Evolutionary conservation across 2,113 vertebrate species (phyloP), one percentile per base, ranked within the genome.

Genomic region (Rana temporaria): DNA sequence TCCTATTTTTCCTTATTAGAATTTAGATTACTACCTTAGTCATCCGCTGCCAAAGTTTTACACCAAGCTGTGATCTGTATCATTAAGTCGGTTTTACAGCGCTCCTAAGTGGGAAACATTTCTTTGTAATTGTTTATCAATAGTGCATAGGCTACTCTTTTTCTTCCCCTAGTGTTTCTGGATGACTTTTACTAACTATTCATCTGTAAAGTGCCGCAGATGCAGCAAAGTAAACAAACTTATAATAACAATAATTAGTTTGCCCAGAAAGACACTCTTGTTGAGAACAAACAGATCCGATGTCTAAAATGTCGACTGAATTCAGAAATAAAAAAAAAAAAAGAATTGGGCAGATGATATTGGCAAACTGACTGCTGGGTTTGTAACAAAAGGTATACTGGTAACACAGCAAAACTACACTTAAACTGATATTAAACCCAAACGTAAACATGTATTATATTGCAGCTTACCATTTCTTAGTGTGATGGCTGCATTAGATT

Each of bases 181-280:
- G 42, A 48, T 48, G 42, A 48, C 42, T 48, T 48, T 48, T 48
- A 48, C 42, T 14, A 48, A 48, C 42, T 48, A 48, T 48, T 48
- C 42, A 48, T 24, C 24, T 52, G 38, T 15, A 9, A 34, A 48
- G 38, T 15, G 4, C 16, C 34, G 6, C 14, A 53, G 20, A 52
- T 8, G 24, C 42, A 53, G 48, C 52, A 53, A 24, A 22, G 20
- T n/a, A 22, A 53, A 70, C 24, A 53, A 70, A 70, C 6, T 15
- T 24, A 6, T 53, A 70, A 70, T 70, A 24, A 53, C 42, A 53
- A 53, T 70, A 70, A 70, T 70, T 70, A 26, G n/a, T 70, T 20
- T 26, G 42, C 53, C 20, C 24, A 42, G n/a, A 53, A 70, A 53
- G 48, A 70, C 48, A 70, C 20, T 52, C 15, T 17, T 14, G 38